Evolutionary conservation across 23 tunicate genomes (phyloP), one percentile per base, ranked within the genome.

Genomic region (Botrylloides violaceus): DNA sequence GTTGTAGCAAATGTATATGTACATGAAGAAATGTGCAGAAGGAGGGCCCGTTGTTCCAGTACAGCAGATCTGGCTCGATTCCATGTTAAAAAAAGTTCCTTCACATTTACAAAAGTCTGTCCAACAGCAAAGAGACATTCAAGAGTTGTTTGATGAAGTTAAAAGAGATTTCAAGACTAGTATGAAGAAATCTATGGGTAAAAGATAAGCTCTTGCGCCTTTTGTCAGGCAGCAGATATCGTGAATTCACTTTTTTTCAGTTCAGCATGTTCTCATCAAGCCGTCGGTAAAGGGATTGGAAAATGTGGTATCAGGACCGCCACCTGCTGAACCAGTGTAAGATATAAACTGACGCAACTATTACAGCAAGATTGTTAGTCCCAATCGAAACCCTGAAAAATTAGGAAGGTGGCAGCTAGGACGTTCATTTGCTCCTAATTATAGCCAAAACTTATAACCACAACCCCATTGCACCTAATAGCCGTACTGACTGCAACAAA

Each of bases 1-100:
- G 25, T 64, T 57, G 2, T 66, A 90, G 97, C 85, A 90, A 79
- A 90, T 90, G 97, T 90, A 90, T 75, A 59, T 80, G 97, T 90
- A 79, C 79, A 90, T 90, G 97, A 90, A 90, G 59, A 83, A 79
- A 79, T 83, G 97, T 61, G 97, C 83, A 23, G 90, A 90, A 50
- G 73, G 84, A 29, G 97, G 97, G 3, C 97, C 97, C 31, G 86
- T 90, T 48, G 86, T 80, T 49, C 90, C 97, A 23, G 6, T 90
- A 50, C 97, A 90, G 65, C 59, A 74, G 30, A 35, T 56, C 2
- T 90, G 97, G 97, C 73, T 90, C 29, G 38, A 75, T 2, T 90
- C 97, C 23, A 90, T 90, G 50, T 28, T 90, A 50, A 37, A 24
- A 5, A 83, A 76, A 61, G 75, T 90, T 18, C 97, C 89, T 4